Evolutionary conservation across 2,797 vertebrate species (phyloP), one percentile per base, ranked within the genome.

Genomic region (Rachycentron canadum): DNA sequence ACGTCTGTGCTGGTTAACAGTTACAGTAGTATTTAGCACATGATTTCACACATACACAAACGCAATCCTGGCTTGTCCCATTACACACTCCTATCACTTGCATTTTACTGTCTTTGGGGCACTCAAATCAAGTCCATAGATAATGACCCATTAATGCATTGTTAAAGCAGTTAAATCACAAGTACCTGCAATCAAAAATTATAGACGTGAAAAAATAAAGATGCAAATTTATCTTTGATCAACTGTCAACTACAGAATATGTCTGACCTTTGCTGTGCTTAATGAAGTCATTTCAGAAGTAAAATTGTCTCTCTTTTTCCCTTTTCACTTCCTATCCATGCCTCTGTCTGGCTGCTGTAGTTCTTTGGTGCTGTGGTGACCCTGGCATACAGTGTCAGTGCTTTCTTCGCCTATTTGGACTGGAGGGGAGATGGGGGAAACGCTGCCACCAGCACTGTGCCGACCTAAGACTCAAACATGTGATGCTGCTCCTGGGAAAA

Each of bases 301-400:
- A 3, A 34, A 9, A 56, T 5, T 11, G 6, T 17, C 11, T 49
- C 2, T 58, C 16, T 32, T 32, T 4, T 58, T 17, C 12, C 43
- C 30, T 5, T 40, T 21, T 60, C 60, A 17, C 41, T 36, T 28
- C 32, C n/a, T 56, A 23, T 19, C 12, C 11, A 14, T 21, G 1
- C 52, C 26, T 66, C 41, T 65, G 4, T 30, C 57, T 61, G 0
- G 76, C 26, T 11, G 0, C n/a, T 41, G 16, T 92, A 99, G 98
- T 98, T 98, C 93, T 99, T 99, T 0, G 94, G 93, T 0, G 94
- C 96, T 7, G 67, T 94, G 17, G 93, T 94, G 14, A 97, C 96
- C 63, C 57, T 96, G 1, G 61, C 91, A 34, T 99, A 99, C 0
- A 94, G 89, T 0, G 91, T 69, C 17, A 98, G 96, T 49, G 82